phyloP scores from a whole-genome alignment of 2,888 invertebrate genomes.

The Limenitis camilla region DNA sequence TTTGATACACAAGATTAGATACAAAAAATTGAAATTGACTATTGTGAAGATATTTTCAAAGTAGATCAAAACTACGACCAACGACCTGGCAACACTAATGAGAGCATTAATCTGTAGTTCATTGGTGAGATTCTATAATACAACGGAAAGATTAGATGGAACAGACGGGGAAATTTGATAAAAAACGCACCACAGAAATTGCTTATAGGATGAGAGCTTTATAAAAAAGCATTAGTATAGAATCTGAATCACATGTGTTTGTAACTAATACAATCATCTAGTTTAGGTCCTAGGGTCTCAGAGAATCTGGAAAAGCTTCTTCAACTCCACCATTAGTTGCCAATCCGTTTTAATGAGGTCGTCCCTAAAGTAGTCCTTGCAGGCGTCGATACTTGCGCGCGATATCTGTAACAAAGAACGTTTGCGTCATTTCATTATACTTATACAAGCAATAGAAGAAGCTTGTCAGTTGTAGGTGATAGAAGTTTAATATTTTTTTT shows the following conservation, averaged over 20 bases:
- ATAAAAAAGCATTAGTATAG: constrained; percentile 29
- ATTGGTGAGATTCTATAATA: constrained; percentile 45
- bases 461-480: background rate
- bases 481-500: too few relatives aligned
- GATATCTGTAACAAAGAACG: constrained; percentile 83
- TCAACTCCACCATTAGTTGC: constrained; percentile 98
- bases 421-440: background rate
- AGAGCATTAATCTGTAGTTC: constrained; percentile 21
- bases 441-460: background rate
- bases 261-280: too few relatives aligned
- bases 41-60: too few relatives aligned
- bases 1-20: background rate
- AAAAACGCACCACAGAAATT: constrained; percentile 31
- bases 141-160: constrained; percentile 55
- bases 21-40: too few relatives aligned
- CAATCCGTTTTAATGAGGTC: constrained; percentile 98
- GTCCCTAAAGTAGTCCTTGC: constrained; percentile 99
- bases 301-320: constrained; percentile 96
- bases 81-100: constrained; percentile 6
- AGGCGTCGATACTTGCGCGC: constrained; percentile 98
- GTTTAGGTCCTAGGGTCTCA: constrained; percentile 57
- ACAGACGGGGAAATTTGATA: constrained; percentile 39
- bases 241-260: too few relatives aligned
- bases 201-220: constrained; percentile 37
- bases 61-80: too few relatives aligned